Percentiles rank a stretch among this genome's conserved stretches.
phyloP scores from a whole-genome alignment of 1,140 invertebrate species.

The Zaprionus tsacasi region DNA sequence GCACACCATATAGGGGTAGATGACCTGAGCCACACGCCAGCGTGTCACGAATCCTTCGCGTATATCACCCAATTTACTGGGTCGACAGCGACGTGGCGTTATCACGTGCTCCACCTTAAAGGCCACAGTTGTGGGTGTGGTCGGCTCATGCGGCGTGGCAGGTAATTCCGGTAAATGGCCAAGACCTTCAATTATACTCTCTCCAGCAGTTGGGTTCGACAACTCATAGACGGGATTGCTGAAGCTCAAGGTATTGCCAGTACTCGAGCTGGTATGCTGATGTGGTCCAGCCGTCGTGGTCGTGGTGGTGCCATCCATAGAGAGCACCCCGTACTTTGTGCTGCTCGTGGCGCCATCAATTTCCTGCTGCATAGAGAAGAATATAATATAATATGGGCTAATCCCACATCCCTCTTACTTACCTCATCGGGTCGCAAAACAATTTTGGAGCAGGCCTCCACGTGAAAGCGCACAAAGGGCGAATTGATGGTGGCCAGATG shows the following conservation, averaged over 20 bases:
- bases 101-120: constrained; percentile 94
- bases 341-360: constrained; percentile 63
- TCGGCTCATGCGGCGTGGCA: constrained; percentile 78
- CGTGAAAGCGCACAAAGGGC: constrained; percentile 93
- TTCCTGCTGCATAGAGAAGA: constrained; percentile 58
- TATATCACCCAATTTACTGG: constrained; percentile 83
- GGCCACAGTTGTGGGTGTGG: constrained; percentile 79
- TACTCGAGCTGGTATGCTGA: constrained; percentile 26
- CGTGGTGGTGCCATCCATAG: constrained; percentile 83
- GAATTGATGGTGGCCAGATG: constrained; percentile 91
- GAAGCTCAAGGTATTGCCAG: constrained; percentile 75
- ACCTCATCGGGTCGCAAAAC: constrained; percentile 92
- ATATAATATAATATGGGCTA: neutral
- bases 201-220: constrained; percentile 86
- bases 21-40: constrained; percentile 90
- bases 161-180: constrained; percentile 79
- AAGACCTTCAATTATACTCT: constrained; percentile 83
- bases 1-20: constrained; percentile 95
- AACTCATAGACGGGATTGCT: constrained; percentile 93
- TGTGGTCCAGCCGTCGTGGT: constrained; percentile 69
- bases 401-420: constrained; percentile 55
- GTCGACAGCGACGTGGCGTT: constrained; percentile 86
- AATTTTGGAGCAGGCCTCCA: constrained; percentile 90
- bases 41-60: constrained; percentile 88
- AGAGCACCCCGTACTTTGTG: constrained; percentile 77